phyloP scores from a whole-genome alignment of 2,797 vertebrate species.

The Emys orbicularis region DNA sequence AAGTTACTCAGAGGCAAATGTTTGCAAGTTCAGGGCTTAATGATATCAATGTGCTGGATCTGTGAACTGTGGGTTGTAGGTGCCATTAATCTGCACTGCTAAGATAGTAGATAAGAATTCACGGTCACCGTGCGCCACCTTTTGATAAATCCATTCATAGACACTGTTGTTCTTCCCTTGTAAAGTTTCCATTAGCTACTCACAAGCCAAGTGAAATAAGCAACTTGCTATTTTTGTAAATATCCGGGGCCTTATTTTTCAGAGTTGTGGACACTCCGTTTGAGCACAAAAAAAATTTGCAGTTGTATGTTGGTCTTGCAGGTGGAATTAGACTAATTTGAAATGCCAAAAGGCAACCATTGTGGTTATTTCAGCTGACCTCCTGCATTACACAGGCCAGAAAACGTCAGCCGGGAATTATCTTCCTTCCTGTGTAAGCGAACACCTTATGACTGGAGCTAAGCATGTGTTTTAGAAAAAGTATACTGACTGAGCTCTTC shows the following conservation, averaged over 20 bases:
- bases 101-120: not conserved
- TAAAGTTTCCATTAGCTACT: not conserved
- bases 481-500: not conserved
- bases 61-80: not conserved
- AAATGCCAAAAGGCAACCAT: no score
- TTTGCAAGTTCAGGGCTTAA: not conserved
- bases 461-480: no score
- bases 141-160: not conserved
- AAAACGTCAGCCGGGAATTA: no score
- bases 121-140: no score
- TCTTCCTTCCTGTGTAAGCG: no score
- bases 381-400: no score
- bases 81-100: not conserved
- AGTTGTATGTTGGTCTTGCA: no score
- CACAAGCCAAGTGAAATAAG: not conserved
- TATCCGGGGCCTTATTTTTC: not conserved
- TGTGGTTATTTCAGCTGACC: no score
- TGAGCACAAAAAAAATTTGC: no score
- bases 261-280: no score
- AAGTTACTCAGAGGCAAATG: not conserved
- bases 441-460: no score
- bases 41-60: not conserved
- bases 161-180: not conserved
- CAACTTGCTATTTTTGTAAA: not conserved
- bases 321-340: not conserved